Percentiles rank a stretch among this genome's conserved stretches.
phyloP scores from a whole-genome alignment of 2,113 vertebrate genomes.

The Stegostoma tigrinum region DNA sequence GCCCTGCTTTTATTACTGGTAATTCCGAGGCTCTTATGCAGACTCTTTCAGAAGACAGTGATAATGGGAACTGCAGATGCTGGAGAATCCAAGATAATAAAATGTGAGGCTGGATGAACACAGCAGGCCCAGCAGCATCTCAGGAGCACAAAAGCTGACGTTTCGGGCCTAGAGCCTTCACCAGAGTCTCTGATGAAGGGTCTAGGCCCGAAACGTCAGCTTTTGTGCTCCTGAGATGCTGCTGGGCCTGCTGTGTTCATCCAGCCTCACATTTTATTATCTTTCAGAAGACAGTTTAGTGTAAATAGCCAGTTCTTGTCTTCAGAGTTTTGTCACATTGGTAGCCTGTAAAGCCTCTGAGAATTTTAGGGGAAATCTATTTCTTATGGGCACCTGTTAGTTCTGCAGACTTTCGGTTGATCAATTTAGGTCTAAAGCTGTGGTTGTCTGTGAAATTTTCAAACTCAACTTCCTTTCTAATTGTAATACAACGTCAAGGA shows the following conservation, averaged over 20 bases:
- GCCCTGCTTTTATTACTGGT: background rate
- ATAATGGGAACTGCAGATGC: too few species aligned
- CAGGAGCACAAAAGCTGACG: too few species aligned
- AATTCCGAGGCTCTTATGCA: background rate
- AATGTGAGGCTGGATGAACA: too few species aligned
- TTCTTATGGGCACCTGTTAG: background rate
- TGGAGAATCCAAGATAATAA: too few species aligned
- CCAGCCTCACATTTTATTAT: too few species aligned
- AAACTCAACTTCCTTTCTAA: background rate
- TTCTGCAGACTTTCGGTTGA: background rate
- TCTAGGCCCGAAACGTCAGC: too few species aligned
- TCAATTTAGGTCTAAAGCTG: background rate
- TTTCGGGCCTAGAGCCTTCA: too few species aligned
- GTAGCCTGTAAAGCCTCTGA: background rate
- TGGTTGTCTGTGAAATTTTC: conserved; percentile 11
- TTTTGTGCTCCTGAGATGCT: too few species aligned
- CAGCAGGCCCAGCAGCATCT: too few species aligned
- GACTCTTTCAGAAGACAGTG: too few species aligned
- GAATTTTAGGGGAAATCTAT: background rate
- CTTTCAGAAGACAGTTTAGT: background rate
- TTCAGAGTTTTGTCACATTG: background rate
- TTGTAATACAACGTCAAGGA: background rate
- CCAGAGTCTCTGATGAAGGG: too few species aligned
- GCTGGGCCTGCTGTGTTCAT: too few species aligned
- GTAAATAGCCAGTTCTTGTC: background rate